These are phyloP conservation scores for Drosophila obscura DNA, from an alignment of 1,140 invertebrate species.

Conservation along the genomic window DNA sequence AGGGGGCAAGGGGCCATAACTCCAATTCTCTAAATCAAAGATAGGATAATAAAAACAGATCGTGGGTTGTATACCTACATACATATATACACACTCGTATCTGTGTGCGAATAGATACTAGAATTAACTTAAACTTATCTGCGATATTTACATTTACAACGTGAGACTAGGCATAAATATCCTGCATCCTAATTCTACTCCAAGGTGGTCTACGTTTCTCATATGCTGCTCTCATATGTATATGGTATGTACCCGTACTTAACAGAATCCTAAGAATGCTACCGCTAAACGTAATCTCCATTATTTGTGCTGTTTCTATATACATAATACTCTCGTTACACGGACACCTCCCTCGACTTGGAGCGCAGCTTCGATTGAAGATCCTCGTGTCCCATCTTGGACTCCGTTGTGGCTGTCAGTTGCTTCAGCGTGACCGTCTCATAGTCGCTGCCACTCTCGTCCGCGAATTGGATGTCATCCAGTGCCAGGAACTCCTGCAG, in stretches of 20 bases:
- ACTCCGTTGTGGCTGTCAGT: conserved; percentile 7
- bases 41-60: conserved; percentile 6
- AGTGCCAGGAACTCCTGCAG: conserved; percentile 80
- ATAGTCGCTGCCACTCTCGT: conserved; percentile 83
- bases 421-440: conserved; percentile 66
- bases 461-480: conserved; percentile 85
- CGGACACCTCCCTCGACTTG: conserved; percentile 57
- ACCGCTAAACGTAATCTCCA: conserved; percentile 10
- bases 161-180: no score
- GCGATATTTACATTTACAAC: conserved; percentile 33
- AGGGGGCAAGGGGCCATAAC: conserved; percentile 26
- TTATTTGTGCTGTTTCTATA: conserved; percentile 38
- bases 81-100: no score
- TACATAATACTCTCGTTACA: conserved; percentile 51
- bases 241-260: conserved; percentile 19
- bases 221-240: conserved; percentile 30
- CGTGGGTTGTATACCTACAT: conserved; percentile 8
- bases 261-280: conserved; percentile 27
- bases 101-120: conserved; percentile 41
- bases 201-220: conserved; percentile 43
- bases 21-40: conserved; percentile 40
- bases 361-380: conserved; percentile 2
- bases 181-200: no score
- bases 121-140: conserved; percentile 24
- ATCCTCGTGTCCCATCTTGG: conserved; percentile 25